phyloP scores from a whole-genome alignment of 2,888 invertebrate genomes.

The Agapostemon virescens region DNA sequence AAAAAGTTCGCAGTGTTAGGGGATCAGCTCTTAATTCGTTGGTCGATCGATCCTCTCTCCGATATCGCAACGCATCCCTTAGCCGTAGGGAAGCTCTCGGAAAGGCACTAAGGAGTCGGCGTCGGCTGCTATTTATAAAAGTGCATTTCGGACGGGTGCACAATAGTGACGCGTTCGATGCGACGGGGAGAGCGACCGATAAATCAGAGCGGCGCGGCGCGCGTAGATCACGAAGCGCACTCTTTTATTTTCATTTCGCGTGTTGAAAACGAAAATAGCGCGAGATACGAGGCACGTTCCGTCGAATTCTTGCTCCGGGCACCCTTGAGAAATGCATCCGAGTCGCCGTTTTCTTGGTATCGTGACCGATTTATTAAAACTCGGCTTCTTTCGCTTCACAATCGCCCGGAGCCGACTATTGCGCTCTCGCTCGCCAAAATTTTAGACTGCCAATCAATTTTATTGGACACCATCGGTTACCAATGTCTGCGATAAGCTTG shows the following conservation, averaged over 20 bases:
- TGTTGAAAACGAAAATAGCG: conserved; percentile 72
- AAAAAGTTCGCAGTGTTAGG: background rate
- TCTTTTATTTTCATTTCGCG: conserved; percentile 70
- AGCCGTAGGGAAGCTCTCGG: conserved; percentile 8
- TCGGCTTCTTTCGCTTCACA: background rate
- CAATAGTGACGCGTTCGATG: conserved; percentile 65
- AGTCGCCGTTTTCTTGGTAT: conserved; percentile 27
- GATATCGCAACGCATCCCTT: conserved; percentile 21
- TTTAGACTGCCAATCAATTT: background rate
- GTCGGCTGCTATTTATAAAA: conserved; percentile 67
- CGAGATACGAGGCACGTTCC: conserved; percentile 56
- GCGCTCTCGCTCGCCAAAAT: background rate
- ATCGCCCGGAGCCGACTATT: background rate
- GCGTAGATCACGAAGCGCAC: conserved; percentile 68
- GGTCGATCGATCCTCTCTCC: conserved; percentile 6
- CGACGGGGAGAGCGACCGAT: conserved; percentile 60
- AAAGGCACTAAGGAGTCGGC: conserved; percentile 37
- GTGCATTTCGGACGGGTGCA: conserved; percentile 66
- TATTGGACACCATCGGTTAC: background rate
- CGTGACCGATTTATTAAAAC: conserved; percentile 52
- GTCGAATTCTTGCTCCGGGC: conserved; percentile 49
- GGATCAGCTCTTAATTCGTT: background rate
- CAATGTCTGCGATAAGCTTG: background rate
- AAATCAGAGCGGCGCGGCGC: conserved; percentile 67
- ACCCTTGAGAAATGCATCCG: conserved; percentile 38